Evolutionary conservation across 2,113 vertebrate genomes (phyloP), one percentile per base, ranked within the genome.

Genomic region (Physeter macrocephalus): DNA sequence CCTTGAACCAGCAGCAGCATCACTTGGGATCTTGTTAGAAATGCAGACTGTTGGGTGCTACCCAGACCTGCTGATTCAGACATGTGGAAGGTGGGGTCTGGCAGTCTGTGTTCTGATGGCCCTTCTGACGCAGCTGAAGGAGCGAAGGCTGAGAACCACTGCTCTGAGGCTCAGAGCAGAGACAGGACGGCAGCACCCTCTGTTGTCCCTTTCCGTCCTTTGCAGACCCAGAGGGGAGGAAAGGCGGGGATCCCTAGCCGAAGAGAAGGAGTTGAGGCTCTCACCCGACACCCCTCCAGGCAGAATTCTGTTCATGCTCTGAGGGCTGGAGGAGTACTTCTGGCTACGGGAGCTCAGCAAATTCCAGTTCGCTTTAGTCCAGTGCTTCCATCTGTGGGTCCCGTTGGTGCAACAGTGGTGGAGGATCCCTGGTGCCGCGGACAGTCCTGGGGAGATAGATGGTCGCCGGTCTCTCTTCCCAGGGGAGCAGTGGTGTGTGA

Each of bases 331-430:
- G 43, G 57, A 61, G 2, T n/a, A 10, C 29, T 66, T 25, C n/a
- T 41, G 27, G 20, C 21, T n/a, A 4, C 3, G 31, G 25, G 21
- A n/a, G 27, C 54, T 61, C 46, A 61, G 74, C 54, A 46, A 14
- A 71, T 52, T 39, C 31, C 72, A 9, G 6, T 34, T 11, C 29
- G 21, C 11, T 29, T 93, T 31, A 71, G 27, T 49, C 27, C n/a
- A 54, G 23, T 61, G 23, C 31, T 17, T 75, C 39, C 0, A 0
- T 27, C 74, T 74, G 31, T 69, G 20, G 39, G 39, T 67, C 11
- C 69, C 20, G 1, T 1, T 1, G 5, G 41, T 52, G 20, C 6
- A 10, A 6, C 13, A 0, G 3, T 20, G 62, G 9, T 66, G 61
- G 61, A 43, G 18, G 54, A 31, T 21, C 36, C 13, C 21, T 41